Conservation (phyloP, 1,140 invertebrate genomes). For the Bombus sibiricus region DNA sequence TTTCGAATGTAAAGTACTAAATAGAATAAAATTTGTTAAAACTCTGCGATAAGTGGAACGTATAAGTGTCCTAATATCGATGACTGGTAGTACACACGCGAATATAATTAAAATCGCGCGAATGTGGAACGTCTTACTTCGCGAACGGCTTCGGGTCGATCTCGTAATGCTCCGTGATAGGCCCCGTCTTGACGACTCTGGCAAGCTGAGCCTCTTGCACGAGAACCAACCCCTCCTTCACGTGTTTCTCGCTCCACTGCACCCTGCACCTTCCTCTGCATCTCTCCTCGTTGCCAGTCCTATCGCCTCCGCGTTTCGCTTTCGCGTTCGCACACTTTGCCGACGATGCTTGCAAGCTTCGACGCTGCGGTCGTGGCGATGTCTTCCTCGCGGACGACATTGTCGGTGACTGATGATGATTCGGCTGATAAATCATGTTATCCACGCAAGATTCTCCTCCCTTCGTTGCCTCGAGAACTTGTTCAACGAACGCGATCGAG, state of each 20-base stretch:
- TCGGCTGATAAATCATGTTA: constrained; percentile 77
- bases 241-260: constrained; percentile 81
- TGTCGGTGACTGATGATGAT: constrained; percentile 77
- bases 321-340: constrained; percentile 56
- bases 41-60: too few species aligned
- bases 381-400: constrained; percentile 79
- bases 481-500: constrained; percentile 2
- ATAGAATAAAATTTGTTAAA: too few species aligned
- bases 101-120: too few species aligned
- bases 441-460: neutral
- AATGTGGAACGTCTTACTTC: constrained; percentile 68
- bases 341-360: constrained; percentile 69
- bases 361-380: constrained; percentile 75
- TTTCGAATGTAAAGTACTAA: too few species aligned
- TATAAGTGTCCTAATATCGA: too few species aligned
- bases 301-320: constrained; percentile 54
- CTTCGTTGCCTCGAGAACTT: too few species aligned
- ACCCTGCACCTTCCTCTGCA: constrained; percentile 79
- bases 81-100: too few species aligned
- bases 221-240: constrained; percentile 80
- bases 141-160: constrained; percentile 81
- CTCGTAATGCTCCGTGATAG: constrained; percentile 80
- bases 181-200: constrained; percentile 79
- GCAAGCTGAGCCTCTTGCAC: constrained; percentile 80
- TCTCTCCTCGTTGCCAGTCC: constrained; percentile 62